Evolutionary conservation across 1,140 invertebrate genomes (phyloP), one percentile per base, ranked within the genome.

Genomic region (Eumeta japonica): DNA sequence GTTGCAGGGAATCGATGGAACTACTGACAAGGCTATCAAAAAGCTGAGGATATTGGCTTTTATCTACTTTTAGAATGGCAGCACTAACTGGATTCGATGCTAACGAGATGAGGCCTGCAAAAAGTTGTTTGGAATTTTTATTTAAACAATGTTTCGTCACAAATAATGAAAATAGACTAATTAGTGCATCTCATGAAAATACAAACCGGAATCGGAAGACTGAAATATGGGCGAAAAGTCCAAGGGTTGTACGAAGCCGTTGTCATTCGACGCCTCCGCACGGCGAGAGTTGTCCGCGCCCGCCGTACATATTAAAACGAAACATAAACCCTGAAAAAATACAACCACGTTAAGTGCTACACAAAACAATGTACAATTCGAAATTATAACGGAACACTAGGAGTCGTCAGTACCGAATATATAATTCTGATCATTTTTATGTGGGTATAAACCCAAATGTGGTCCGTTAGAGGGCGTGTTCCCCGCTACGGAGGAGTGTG

Each of bases 21-120:
- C 64, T 72, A 63, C 64, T 66, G 41, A 73, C 62, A 42, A 72
- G 40, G 28, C 64, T 62, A 41, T 76, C 66, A 45, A 75, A 77
- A 29, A 74, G 52, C 35, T 60, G 48, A 14, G 71, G 64, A 43
- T 73, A 73, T 62, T 66, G 60, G 43, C 60, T 67, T 52, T 74
- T 71, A 53, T 74, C 65, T 54, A 62, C 53, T 46, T 71, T 62
- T 51, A 72, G 55, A 37, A 75, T 50, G 39, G 63, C 62, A 35
- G 61, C 53, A 15, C 58, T 51, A 35, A 67, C 47, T 37, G 66
- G 61, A 54, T 56, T 66, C 36, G 72, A 74, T 50, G 70, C 68
- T 41, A 75, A 57, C 33, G 65, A 61, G 42, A 58, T 53, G 39
- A 68, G 53, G 55, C 71, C 75, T 77, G 68, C 53, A 75, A 71